Evolutionary conservation across 1,140 invertebrate species (phyloP), one percentile per base, ranked within the genome.

Genomic region (Drosophila murphyi): DNA sequence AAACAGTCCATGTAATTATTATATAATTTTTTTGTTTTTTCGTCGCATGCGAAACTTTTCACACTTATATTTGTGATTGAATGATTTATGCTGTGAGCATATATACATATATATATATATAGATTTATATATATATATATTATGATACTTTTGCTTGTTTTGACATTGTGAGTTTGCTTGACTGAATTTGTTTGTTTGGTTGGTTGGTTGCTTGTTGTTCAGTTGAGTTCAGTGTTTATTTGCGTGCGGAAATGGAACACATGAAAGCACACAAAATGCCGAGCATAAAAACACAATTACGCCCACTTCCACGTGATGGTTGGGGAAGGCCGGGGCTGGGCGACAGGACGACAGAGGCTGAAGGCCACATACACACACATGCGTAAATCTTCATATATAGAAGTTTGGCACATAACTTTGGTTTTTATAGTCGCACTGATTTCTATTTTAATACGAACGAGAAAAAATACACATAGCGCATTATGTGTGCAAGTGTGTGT

Each of bases 251-350:
- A 88, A 88, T 86, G 82, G 82, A 86, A 76, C 82, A 87, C 76
- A 88, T 88, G 82, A 88, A 76, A 68, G 72, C 79, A 63, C 70
- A 82, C 83, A 82, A 82, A 20, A 88, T 88, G 59, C 45, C 61
- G 57, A 82, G 81, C 82, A 86, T 88, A 86, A 85, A 86, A 86
- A 86, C 82, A 72, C 82, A 86, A 86, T 86, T 86, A 88, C 82
- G 79, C 79, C 83, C 76, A 86, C 83, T 82, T 86, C 83, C 83
- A 48, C 52, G 32, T 35, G 20, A 20, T 20, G 20, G 20, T 20
- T 20, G 20, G n/a, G 2, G 39, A 41, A 20, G 20, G 5, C 34
- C 35, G 35, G 54, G 7, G 20, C 28, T n/a, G 39, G 39, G n/a
- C 39, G 39, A 54, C 2, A 45, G 67, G 32, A 45, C 47, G 34